Evolutionary conservation across 2,113 vertebrate genomes (phyloP).

Genomic region (Paraplagusia blochii): DNA sequence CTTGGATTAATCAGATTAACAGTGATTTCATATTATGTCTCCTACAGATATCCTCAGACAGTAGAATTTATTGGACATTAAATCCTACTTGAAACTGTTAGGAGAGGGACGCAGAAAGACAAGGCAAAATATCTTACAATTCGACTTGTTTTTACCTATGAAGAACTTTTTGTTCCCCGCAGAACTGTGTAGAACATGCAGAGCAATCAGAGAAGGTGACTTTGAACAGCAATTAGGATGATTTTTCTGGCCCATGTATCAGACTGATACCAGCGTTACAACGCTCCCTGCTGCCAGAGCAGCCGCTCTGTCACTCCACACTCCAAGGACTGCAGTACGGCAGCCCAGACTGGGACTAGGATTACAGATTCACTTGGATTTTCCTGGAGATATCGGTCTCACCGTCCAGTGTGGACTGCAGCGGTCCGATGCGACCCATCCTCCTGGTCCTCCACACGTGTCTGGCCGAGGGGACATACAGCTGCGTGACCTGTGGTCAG

Average conservation of each 20-base stretch:
- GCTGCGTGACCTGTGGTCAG: constrained; percentile 87
- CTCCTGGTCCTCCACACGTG: constrained; percentile 91
- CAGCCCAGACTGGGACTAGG: too few species aligned
- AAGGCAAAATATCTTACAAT: too few species aligned
- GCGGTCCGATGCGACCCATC: constrained; percentile 94
- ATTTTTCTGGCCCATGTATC: constrained; percentile 48
- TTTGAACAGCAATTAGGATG: constrained; percentile 54
- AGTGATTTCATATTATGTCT: too few species aligned
- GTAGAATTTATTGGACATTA: too few species aligned
- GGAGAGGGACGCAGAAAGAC: too few species aligned
- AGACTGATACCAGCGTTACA: constrained; percentile 45
- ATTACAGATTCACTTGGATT: not conserved
- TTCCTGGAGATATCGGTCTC: constrained; percentile 8
- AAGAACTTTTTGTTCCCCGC: not conserved
- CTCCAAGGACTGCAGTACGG: not conserved
- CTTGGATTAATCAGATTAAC: too few species aligned
- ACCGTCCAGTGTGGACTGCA: constrained; percentile 96
- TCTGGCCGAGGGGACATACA: constrained; percentile 93
- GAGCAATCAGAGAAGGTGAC: constrained; percentile 55
- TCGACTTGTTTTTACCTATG: too few species aligned
- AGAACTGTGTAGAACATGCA: constrained; percentile 25
- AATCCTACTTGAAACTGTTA: too few species aligned
- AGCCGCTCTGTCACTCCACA: constrained; percentile 6
- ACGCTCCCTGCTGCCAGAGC: constrained; percentile 26
- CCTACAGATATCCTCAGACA: too few species aligned